Evolutionary conservation across 2,888 invertebrate genomes (phyloP).

Genomic region (Charanyca ferruginea): DNA sequence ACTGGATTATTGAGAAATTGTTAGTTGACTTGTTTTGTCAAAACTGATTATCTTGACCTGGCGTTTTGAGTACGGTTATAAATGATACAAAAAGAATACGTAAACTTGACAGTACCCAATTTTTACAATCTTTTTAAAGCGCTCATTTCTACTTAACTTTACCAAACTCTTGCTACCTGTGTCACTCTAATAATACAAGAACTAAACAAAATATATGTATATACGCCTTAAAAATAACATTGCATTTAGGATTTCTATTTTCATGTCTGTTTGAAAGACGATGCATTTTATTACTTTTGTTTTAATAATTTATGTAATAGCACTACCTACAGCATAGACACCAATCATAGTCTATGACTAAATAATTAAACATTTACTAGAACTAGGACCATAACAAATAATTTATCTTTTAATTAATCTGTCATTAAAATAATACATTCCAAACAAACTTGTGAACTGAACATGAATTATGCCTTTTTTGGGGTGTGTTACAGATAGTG

Average conservation of each 20-base stretch:
- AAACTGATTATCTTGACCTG: no score
- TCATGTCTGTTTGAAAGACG: neutral
- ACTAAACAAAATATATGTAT: neutral
- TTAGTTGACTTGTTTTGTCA: no score
- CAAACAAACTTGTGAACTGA: conserved; percentile 35
- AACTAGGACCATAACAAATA: neutral
- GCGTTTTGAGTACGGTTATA: no score
- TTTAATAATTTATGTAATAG: neutral
- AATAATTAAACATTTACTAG: neutral
- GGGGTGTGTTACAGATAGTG: neutral
- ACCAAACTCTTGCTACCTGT: conserved; percentile 1
- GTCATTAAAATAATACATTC: conserved; percentile 48
- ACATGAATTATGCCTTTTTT: neutral
- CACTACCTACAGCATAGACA: neutral
- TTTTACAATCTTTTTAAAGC: no score
- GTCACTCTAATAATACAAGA: no score
- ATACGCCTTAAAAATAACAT: neutral
- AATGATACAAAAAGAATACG: no score
- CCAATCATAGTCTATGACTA: neutral
- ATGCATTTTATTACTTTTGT: neutral
- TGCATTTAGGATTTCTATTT: neutral
- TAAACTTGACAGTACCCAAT: no score
- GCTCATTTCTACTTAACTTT: neutral
- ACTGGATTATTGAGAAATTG: no score
- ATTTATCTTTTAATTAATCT: neutral